Percentiles rank a stretch among this genome's conserved stretches.
phyloP scores from a whole-genome alignment of 2,113 vertebrate species.

The Laterallus jamaicensis region DNA sequence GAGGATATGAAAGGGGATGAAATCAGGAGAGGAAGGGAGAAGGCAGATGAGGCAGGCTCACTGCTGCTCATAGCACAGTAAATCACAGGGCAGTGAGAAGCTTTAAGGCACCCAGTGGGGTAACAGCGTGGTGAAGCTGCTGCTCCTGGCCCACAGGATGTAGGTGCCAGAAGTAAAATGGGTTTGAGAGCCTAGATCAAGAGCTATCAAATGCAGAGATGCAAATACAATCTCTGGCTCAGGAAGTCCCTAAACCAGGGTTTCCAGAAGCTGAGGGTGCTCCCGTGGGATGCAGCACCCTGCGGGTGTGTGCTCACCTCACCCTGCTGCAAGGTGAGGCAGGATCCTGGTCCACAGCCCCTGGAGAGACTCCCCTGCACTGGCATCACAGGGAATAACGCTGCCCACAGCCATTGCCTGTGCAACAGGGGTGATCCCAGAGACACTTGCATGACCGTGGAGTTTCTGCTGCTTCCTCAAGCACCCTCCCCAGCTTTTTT shows the following conservation, averaged over 20 bases:
- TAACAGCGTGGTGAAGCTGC: background rate
- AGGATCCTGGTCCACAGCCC: background rate
- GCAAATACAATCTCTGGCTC: slow-evolving; percentile 42
- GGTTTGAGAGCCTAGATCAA: slow-evolving; percentile 29
- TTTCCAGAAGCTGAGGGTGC: slow-evolving; percentile 23
- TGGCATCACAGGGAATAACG: rapidly evolving
- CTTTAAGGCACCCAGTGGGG: background rate
- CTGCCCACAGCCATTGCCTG: background rate
- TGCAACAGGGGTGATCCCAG: background rate
- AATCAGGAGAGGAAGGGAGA: background rate
- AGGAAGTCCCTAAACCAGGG: slow-evolving; percentile 51
- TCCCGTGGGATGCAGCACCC: background rate
- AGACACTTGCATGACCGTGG: background rate
- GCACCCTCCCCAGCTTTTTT: background rate
- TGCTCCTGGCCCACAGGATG: background rate
- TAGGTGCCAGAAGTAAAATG: slow-evolving; percentile 14
- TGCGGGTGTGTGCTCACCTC: background rate
- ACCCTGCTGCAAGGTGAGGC: background rate
- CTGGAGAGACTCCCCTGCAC: background rate
- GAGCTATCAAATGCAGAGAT: slow-evolving; percentile 26
- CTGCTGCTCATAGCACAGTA: background rate
- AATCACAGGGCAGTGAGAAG: background rate
- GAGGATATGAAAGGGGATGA: background rate
- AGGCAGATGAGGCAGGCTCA: background rate
- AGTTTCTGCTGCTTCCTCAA: background rate